phyloP scores from a whole-genome alignment of 2,113 vertebrate genomes.

The Cavia aperea region DNA sequence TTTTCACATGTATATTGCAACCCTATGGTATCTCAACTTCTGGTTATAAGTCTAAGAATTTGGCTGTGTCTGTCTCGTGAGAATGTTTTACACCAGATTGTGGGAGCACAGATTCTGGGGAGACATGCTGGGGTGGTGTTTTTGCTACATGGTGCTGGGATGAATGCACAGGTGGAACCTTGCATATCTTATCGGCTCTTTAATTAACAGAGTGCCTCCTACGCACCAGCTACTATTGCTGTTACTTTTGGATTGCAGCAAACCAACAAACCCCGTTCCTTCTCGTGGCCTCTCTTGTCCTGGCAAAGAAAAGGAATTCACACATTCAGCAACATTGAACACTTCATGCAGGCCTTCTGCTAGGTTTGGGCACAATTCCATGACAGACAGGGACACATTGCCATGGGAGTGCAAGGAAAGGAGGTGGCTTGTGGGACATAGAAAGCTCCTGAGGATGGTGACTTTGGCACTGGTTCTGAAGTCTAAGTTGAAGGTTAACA shows the following conservation, averaged over 20 bases:
- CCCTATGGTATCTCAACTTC: neutral
- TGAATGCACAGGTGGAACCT: neutral
- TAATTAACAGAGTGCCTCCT: neutral
- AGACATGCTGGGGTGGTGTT: neutral
- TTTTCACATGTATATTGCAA: neutral
- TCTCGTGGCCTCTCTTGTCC: neutral
- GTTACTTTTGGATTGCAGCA: constrained; percentile 21
- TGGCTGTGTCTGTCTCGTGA: neutral
- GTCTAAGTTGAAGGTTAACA: neutral
- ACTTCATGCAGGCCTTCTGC: neutral
- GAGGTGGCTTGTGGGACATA: neutral
- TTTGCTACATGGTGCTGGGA: neutral
- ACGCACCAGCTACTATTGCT: neutral
- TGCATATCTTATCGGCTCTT: neutral
- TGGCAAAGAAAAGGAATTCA: neutral
- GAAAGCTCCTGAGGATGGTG: neutral
- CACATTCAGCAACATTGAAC: neutral
- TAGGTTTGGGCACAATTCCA: neutral
- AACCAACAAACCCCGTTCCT: neutral
- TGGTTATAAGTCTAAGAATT: neutral
- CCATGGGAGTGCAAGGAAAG: neutral
- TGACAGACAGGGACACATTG: fast-evolving
- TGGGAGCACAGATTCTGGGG: neutral
- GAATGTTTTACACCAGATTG: neutral
- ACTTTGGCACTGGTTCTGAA: neutral